phyloP scores from a whole-genome alignment of 2,113 vertebrate genomes.

The Pollimyrus isidori region DNA sequence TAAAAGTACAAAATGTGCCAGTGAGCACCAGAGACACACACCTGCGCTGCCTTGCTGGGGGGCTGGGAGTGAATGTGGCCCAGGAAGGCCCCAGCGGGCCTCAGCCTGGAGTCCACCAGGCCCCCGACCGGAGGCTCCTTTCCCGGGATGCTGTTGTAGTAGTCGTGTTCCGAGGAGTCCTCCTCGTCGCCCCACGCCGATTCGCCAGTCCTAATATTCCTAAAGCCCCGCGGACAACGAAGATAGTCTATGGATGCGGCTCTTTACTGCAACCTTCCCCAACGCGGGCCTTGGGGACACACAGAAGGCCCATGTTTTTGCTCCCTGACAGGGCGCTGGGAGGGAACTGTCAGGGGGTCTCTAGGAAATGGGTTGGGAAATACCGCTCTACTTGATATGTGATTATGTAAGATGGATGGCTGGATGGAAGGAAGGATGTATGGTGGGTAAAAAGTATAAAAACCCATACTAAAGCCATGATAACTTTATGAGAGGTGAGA shows the following conservation, averaged over 20 bases:
- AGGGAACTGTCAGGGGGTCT: neutral
- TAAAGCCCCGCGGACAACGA: conserved; percentile 31
- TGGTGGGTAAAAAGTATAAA: neutral
- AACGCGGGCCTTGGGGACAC: neutral
- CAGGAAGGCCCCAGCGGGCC: conserved; percentile 34
- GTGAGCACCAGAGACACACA: conserved; percentile 36
- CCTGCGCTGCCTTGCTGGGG: conserved; percentile 55
- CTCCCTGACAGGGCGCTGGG: neutral
- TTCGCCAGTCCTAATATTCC: conserved; percentile 66
- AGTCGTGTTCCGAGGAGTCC: conserved; percentile 63
- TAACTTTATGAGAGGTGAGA: neutral
- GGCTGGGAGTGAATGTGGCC: conserved; percentile 62
- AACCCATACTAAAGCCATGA: neutral
- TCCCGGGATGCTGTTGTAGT: conserved; percentile 95
- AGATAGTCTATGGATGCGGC: neutral
- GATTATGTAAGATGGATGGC: neutral
- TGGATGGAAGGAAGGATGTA: neutral
- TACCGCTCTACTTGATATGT: neutral
- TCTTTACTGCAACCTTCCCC: neutral
- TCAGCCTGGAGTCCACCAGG: conserved; percentile 78
- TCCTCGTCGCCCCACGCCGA: conserved; percentile 77
- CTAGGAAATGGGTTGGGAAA: neutral
- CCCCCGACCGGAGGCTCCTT: conserved; percentile 87
- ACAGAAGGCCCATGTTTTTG: neutral
- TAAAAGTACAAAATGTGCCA: neutral